Base-by-base conservation (phyloP, 2,797 vertebrate species). In the Girardinus metallicus region DNA sequence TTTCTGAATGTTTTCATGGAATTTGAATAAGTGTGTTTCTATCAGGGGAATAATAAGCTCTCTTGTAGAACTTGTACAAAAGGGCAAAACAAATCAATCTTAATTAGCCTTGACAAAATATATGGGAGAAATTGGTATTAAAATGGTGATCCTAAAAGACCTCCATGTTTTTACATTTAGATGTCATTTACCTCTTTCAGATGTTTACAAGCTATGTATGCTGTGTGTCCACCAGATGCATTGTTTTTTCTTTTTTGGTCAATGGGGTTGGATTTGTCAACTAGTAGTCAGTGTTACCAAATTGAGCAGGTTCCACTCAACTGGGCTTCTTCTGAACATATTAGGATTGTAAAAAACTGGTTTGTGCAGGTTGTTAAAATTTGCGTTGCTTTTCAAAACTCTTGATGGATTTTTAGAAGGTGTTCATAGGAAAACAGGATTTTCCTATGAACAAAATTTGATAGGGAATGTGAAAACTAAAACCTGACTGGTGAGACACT, bases 41-140 rank as follows among this genome's bases (percentile, higher is more conserved):
- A 47, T 68, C 72, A 79, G 64, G 57, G 77, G 72, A 77, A 77
- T 78, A n/a, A 81, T 4, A 76, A 78, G 71, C 82, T 84, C 18
- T 75, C 47, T 83, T 53, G 36, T 71, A 49, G 49, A 68, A 11
- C 55, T 55, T 49, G 53, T 23, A 34, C 4, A 13, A 55, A n/a
- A 1, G 26, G 53, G 18, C 6, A 41, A 53, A 13, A 26, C 6
- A 53, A n/a, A 15, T 26, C 11, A 39, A 51, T 4, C 29, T 13
- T 26, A 74, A 74, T 8, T n/a, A 44, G 23, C 4, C 12, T 16
- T 47, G 41, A 29, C 11, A 46, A 23, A 29, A 16, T 39, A 18
- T 21, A 36, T 39, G 62, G 18, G 16, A 18, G 8, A 23, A 23
- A 66, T 36, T 1, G 34, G 34, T 18, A 66, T 39, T 66, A 39